Percentiles rank a stretch among this genome's conserved stretches.
Conservation (phyloP, 2,888 invertebrate genomes). For the Mimachlamys varia region DNA sequence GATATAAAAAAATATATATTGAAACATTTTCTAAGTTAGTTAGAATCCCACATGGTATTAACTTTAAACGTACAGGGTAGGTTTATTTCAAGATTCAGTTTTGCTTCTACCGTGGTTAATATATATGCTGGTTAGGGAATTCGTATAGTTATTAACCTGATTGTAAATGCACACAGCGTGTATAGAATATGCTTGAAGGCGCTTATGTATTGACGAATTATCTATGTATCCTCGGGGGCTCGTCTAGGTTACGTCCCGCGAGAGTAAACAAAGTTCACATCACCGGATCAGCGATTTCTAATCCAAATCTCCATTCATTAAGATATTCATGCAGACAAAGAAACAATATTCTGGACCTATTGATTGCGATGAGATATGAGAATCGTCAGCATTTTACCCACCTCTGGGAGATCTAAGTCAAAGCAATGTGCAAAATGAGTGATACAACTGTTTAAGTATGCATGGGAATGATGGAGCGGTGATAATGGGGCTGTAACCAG, state of each 20-base stretch:
- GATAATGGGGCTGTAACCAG: background rate
- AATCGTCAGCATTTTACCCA: background rate
- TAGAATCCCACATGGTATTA: too few relatives aligned
- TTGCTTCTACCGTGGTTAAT: background rate
- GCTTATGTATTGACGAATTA: background rate
- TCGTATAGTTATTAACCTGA: background rate
- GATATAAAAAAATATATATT: too few relatives aligned
- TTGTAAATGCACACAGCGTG: background rate
- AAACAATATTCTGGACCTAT: background rate
- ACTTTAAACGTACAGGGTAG: too few relatives aligned
- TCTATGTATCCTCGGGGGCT: background rate
- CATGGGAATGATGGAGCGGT: background rate
- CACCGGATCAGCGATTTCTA: background rate
- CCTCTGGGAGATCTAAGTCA: background rate
- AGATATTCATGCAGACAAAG: background rate
- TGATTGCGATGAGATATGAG: background rate
- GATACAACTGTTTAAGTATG: background rate
- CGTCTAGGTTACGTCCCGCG: background rate
- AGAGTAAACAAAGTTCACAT: background rate
- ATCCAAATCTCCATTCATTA: slow-evolving; percentile 6
- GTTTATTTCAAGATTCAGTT: too few relatives aligned
- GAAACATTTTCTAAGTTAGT: too few relatives aligned
- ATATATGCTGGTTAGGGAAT: background rate
- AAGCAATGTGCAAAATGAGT: background rate
- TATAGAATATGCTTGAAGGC: background rate